A percentile compares a stretch with the other conserved stretches of the same genome.
Evolutionary conservation across 2,113 vertebrate species (phyloP).

Genomic region (Alligator sinensis): DNA sequence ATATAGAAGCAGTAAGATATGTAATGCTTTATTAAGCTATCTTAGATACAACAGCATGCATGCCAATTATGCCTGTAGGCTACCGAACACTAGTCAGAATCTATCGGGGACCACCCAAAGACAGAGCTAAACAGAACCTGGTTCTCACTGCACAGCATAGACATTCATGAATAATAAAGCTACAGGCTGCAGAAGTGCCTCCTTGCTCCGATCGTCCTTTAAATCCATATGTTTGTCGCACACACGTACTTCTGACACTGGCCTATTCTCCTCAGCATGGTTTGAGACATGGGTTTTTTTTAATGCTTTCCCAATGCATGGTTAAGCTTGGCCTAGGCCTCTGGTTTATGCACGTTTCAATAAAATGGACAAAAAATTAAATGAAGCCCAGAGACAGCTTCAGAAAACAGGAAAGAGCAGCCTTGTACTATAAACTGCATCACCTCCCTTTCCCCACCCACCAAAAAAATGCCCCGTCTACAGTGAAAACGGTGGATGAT

Average conservation of each 20-base stretch:
- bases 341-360: conserved; percentile 56
- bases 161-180: conserved; percentile 76
- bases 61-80: conserved; percentile 92
- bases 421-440: no score
- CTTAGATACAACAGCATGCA: conserved; percentile 90
- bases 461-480: not conserved
- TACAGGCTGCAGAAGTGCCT: conserved; percentile 53
- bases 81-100: conserved; percentile 91
- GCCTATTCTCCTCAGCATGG: conserved; percentile 61
- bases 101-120: conserved; percentile 95
- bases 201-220: conserved; percentile 65
- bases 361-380: conserved; percentile 65
- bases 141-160: conserved; percentile 64
- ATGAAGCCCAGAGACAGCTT: conserved; percentile 57
- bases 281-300: conserved; percentile 23
- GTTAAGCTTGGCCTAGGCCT: conserved; percentile 41
- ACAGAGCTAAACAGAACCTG: conserved; percentile 77
- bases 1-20: conserved; percentile 94
- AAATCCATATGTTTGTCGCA: conserved; percentile 74
- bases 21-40: conserved; percentile 98
- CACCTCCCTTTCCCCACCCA: not conserved
- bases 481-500: not conserved
- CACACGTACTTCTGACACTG: conserved; percentile 68
- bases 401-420: not conserved
- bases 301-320: conserved; percentile 45